phyloP scores from a whole-genome alignment of 2,113 vertebrate species.

The Scytalopus superciliaris region DNA sequence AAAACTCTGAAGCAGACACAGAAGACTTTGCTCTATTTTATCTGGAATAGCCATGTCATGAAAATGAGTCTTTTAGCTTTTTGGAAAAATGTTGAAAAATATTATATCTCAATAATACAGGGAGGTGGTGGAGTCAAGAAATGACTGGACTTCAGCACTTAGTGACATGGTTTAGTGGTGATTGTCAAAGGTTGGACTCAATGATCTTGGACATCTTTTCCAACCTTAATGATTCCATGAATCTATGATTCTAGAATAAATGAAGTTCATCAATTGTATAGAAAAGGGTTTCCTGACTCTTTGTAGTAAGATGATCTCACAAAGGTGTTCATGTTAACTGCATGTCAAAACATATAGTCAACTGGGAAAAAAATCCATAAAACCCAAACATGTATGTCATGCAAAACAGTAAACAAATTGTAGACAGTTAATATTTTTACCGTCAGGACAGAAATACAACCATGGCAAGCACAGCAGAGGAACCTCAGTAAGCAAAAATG shows the following conservation, averaged over 20 bases:
- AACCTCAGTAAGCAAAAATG: background rate
- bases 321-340: background rate
- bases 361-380: background rate
- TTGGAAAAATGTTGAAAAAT: background rate
- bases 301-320: background rate
- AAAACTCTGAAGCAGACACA: background rate
- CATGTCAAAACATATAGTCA: background rate
- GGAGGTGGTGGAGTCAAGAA: background rate
- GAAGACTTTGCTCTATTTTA: background rate
- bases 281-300: background rate
- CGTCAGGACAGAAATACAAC: background rate
- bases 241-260: background rate
- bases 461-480: background rate
- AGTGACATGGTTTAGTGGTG: background rate
- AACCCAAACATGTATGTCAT: rapidly evolving
- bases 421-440: background rate
- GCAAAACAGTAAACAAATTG: background rate
- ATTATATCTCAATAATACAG: background rate
- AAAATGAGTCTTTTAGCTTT: background rate
- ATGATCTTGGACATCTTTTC: background rate
- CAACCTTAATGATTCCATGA: background rate
- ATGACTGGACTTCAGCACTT: background rate
- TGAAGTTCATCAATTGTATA: background rate
- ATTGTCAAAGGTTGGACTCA: background rate
- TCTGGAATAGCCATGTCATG: background rate